A percentile compares a stretch with the other conserved stretches of the same genome.
Evolutionary conservation across 2,888 invertebrate species (phyloP).

Genomic region (Branchipolynoe longqiensis): DNA sequence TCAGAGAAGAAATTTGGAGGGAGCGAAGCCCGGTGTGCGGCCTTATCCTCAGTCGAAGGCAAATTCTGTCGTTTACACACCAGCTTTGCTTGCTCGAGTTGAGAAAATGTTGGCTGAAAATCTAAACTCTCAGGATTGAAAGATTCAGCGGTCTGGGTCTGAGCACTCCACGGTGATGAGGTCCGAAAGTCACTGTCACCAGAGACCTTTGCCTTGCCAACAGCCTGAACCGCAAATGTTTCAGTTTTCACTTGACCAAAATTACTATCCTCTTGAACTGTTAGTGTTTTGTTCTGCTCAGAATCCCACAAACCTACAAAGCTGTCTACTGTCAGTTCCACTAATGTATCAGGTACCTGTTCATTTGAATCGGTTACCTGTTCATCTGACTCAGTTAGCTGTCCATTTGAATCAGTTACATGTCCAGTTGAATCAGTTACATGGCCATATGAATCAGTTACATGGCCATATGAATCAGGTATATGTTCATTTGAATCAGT

Average conservation of each 20-base stretch:
- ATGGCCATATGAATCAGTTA: no score
- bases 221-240: background rate
- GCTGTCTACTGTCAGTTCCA: no score
- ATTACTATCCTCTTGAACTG: no score
- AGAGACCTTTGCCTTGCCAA: background rate
- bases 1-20: conserved; percentile 58
- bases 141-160: background rate
- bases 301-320: no score
- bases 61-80: background rate
- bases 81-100: background rate
- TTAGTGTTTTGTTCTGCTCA: no score
- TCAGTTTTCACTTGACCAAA: background rate
- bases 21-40: background rate
- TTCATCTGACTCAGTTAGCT: no score
- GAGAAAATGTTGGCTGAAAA: background rate
- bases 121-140: background rate
- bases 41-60: background rate
- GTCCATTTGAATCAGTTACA: no score
- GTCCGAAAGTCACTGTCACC: conserved; percentile 23
- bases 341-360: no score
- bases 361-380: no score
- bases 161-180: conserved; percentile 29
- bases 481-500: no score
- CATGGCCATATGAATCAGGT: no score
- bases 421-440: no score